Base-by-base conservation (phyloP, 2,113 vertebrate genomes). In the Zapus hudsonius region DNA sequence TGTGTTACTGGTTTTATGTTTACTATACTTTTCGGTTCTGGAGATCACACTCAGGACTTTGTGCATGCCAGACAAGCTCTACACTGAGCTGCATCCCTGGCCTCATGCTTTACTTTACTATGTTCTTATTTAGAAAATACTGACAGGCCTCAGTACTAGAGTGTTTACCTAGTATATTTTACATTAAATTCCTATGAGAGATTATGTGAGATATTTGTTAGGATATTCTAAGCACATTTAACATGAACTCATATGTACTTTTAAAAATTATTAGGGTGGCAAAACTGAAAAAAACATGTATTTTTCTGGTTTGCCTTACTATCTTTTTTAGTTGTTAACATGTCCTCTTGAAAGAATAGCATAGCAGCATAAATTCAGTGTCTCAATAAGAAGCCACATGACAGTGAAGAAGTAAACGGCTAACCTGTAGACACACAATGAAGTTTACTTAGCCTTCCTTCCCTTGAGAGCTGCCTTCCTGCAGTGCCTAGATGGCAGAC, bases 371-470 rank as follows among this genome's bases (percentile, higher is more conserved):
- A 67, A 92, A 92, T 88, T 89, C 47, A 63, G 29, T 73, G 84
- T 88, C 36, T 76, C 91, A 81, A 84, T 84, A 84, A 93, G 73
- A 73, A 81, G 73, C 16, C 73, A 84, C 20, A 86, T 36, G 64
- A 25, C 73, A 84, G 12, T 73, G 72, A 40, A 90, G 31, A 87
- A 66, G 52, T n/a, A 72, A 74, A 73, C 38, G 90, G 74, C 42
- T 81, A 44, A 80, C 75, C 75, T 90, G 76, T 93, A 95, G 89
- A 66, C 57, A 31, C 69, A 63, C 52, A 78, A 1, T 73, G 83
- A 89, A 57, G 61, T 92, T 74, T 87, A 13, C 33, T n/a, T 23
- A 81, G 61, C 36, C 16, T 64, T 95, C 36, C 16, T 64, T 95
- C 55, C 59, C 70, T 73, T 78, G 83, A 52, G 38, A 90, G 23